These are phyloP conservation scores for Syngnathus acus DNA, from an alignment of 2,797 vertebrate species.

Conservation along the genomic window DNA sequence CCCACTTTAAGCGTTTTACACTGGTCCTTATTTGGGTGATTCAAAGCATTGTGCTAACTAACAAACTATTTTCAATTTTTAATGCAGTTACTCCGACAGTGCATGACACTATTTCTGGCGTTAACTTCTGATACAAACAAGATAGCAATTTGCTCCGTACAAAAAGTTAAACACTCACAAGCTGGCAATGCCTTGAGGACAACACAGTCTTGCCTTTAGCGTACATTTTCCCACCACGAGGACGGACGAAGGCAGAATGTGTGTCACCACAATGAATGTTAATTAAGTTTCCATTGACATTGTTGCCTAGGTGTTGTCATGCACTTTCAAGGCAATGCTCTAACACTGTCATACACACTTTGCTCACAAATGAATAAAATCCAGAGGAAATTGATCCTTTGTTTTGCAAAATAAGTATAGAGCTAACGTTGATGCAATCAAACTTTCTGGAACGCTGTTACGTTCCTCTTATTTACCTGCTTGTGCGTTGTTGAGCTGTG, in stretches of 20 bases:
- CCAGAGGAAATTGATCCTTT: neutral
- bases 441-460: neutral
- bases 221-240: neutral
- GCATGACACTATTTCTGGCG: too few species aligned
- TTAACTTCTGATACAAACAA: too few species aligned
- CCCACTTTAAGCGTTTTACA: too few species aligned
- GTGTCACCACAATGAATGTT: neutral
- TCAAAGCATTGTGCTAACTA: too few species aligned
- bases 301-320: neutral
- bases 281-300: neutral
- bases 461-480: conserved; percentile 40
- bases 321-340: neutral
- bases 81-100: too few species aligned
- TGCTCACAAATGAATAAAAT: neutral
- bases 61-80: too few species aligned
- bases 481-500: conserved; percentile 43
- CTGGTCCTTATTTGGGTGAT: too few species aligned
- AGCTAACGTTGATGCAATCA: neutral
- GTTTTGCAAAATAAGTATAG: too few species aligned
- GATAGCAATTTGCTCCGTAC: too few species aligned
- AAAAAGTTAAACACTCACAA: conserved; percentile 12
- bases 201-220: neutral
- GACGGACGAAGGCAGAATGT: too few species aligned
- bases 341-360: neutral
- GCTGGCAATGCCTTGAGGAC: neutral